Percentiles rank a stretch among this genome's conserved stretches.
Conservation (phyloP, 2,113 vertebrate species). For the Himantopus leucocephalus region DNA sequence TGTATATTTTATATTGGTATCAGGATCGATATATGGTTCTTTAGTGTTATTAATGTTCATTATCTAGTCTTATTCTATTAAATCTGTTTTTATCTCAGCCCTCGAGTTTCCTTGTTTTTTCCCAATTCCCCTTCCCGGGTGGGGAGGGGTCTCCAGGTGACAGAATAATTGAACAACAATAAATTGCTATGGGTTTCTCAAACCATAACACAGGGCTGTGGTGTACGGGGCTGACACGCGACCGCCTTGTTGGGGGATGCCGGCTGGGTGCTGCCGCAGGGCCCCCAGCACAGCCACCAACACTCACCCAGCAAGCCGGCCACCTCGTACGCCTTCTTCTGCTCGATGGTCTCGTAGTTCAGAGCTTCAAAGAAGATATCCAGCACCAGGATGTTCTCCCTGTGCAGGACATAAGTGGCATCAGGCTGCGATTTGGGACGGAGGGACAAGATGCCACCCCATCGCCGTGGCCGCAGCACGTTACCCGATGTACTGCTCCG, state of each 20-base stretch:
- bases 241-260: accelerated
- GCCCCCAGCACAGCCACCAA: background rate
- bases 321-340: conserved; percentile 98
- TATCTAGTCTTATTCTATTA: too few relatives aligned
- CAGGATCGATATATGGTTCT: too few relatives aligned
- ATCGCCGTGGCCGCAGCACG: accelerated
- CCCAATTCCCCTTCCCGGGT: too few relatives aligned
- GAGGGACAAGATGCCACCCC: accelerated
- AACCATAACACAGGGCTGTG: accelerated
- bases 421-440: background rate
- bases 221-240: background rate
- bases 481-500: conserved; percentile 97
- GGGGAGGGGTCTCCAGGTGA: too few relatives aligned
- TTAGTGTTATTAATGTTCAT: too few relatives aligned
- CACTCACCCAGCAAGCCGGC: conserved; percentile 93
- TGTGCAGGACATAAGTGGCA: conserved; percentile 45
- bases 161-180: too few relatives aligned
- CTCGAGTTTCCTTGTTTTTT: too few relatives aligned
- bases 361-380: conserved; percentile 98
- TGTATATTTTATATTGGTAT: too few relatives aligned
- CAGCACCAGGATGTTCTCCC: conserved; percentile 97
- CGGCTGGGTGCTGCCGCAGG: background rate
- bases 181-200: too few relatives aligned
- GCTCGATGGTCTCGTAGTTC: conserved; percentile 98
- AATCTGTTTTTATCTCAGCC: too few relatives aligned